Base-by-base conservation (phyloP, 2,888 invertebrate species). In the Lypha dubia region DNA sequence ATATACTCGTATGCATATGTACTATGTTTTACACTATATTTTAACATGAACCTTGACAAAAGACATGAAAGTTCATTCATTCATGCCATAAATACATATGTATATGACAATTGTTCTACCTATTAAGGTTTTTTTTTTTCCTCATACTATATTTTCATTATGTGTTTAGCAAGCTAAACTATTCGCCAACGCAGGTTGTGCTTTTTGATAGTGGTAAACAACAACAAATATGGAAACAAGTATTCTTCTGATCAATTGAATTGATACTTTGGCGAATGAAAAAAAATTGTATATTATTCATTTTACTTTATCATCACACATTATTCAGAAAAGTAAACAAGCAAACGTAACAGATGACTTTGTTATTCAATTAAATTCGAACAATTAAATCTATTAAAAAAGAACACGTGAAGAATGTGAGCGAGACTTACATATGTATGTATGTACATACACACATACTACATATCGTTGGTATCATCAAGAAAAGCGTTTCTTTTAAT, bases 1-100 rank as follows among this genome's bases (percentile, higher is more conserved):
- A 38, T 11, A 38, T 6, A 11, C 11, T 1, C 11, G 7, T 38
- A 8, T 38, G 11, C 11, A 38, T 9, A 38, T 38, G 7, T 38
- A 38, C 7, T n/a, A 46, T 44, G n/a, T 60, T 32, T 80, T 71
- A 62, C 35, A 58, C 67, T 38, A 63, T 49, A 56, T 22, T 56
- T 67, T 35, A 63, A 84, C 79, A 79, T 74, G 79, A 86, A 86
- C 85, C 86, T 86, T 86, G 87, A 83, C 86, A 86, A 76, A 84
- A 87, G 84, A 85, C 75, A 60, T 86, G 86, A 84, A 86, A 20
- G 62, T 74, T 51, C 38, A 58, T 84, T 70, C 70, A 79, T 65
- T 51, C 5, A 13, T 74, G 32, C 17, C 68, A 44, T 49, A 58
- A 67, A 56, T 22, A 32, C 41, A 67, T 35, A 58, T 32, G 44